phyloP scores from a whole-genome alignment of 2,797 vertebrate genomes.

The Sarcophilus harrisii region DNA sequence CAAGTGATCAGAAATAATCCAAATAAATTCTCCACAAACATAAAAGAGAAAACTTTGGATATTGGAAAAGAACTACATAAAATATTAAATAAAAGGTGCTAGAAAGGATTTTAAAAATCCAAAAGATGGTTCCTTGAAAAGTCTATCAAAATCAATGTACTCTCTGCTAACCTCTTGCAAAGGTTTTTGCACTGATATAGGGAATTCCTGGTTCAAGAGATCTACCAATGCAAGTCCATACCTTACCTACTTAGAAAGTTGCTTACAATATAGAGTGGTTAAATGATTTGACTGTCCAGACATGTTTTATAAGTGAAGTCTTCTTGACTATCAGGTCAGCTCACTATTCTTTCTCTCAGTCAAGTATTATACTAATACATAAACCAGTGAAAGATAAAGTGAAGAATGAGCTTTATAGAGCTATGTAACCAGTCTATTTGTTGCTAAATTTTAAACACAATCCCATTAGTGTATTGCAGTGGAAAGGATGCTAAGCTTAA shows the following conservation, averaged over 20 bases:
- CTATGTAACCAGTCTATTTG: not conserved
- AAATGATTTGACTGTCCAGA: not conserved
- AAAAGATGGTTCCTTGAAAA: not conserved
- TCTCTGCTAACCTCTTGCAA: not conserved
- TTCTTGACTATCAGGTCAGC: not conserved
- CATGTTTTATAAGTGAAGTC: not conserved
- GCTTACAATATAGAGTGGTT: not conserved
- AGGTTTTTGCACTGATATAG: not conserved
- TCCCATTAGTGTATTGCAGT: not conserved
- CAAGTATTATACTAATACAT: not conserved
- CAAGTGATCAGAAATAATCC: not conserved
- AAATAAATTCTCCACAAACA: not conserved
- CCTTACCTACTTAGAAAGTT: not conserved
- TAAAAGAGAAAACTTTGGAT: not conserved
- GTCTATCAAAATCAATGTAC: not conserved
- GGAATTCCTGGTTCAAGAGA: not conserved
- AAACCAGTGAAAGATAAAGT: not conserved
- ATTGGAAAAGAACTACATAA: not conserved
- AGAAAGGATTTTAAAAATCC: not conserved
- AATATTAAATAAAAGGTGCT: not conserved
- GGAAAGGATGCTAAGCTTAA: not conserved
- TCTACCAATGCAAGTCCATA: not conserved
- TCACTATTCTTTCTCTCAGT: not conserved
- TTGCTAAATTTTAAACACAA: not conserved
- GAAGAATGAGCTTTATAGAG: not conserved